Evolutionary conservation across 2,888 invertebrate species (phyloP).

Genomic region (Lepidochrysops patricia): DNA sequence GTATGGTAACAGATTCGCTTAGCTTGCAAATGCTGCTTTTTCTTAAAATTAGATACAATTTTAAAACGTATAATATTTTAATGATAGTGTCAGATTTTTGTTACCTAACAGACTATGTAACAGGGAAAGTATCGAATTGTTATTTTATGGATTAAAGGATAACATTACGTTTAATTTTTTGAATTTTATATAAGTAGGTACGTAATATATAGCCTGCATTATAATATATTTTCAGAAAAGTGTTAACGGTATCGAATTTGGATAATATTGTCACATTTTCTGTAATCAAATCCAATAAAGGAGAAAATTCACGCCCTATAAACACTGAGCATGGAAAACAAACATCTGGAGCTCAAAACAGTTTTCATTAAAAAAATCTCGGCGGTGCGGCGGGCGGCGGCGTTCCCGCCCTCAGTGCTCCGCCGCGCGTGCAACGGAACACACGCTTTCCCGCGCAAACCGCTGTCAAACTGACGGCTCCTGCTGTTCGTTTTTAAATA

Average conservation of each 20-base stretch:
- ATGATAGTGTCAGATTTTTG: too few relatives aligned
- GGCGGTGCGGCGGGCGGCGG: conserved; percentile 30
- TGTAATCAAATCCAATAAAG: conserved; percentile 13
- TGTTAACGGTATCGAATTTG: background rate
- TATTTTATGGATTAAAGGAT: too few relatives aligned
- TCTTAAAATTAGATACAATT: too few relatives aligned
- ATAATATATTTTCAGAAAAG: too few relatives aligned
- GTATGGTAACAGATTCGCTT: too few relatives aligned
- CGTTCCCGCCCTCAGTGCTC: conserved; percentile 39
- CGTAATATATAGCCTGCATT: too few relatives aligned
- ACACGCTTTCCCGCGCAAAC: conserved; percentile 35
- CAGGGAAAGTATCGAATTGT: too few relatives aligned
- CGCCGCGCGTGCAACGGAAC: conserved; percentile 28
- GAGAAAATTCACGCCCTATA: conserved; percentile 26
- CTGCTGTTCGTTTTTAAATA: conserved; percentile 13
- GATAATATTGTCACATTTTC: background rate
- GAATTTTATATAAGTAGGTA: too few relatives aligned
- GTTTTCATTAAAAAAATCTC: conserved; percentile 31
- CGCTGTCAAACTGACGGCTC: conserved; percentile 25
- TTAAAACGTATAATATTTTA: too few relatives aligned
- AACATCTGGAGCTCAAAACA: conserved; percentile 25
- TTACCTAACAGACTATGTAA: too few relatives aligned
- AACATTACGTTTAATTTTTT: too few relatives aligned
- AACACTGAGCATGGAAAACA: conserved; percentile 33
- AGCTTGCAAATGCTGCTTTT: too few relatives aligned